Conservation (phyloP, 64 coral and sea anemone species). For the Trachythela sp. region DNA sequence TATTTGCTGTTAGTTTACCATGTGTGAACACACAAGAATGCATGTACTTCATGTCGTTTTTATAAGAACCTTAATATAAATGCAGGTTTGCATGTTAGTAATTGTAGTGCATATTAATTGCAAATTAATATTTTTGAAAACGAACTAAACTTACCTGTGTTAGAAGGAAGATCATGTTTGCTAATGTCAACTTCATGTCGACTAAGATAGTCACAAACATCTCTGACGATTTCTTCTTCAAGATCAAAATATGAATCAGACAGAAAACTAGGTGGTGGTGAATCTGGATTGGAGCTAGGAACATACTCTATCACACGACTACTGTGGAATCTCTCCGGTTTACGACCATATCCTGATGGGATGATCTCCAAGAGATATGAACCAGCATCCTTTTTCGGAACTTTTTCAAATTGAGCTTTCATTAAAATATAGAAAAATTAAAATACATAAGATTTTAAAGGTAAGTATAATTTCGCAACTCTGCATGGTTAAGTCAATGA, state of each 20-base stretch:
- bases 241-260: neutral
- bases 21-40: too few relatives aligned
- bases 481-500: too few relatives aligned
- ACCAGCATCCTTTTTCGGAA: neutral
- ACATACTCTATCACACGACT: neutral
- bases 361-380: neutral
- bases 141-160: neutral
- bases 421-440: neutral
- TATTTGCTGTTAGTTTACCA: too few relatives aligned
- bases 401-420: neutral
- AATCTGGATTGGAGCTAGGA: neutral
- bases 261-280: neutral
- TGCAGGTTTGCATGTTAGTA: too few relatives aligned
- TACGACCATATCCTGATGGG: neutral
- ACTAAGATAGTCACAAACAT: constrained; percentile 16
- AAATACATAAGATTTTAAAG: neutral
- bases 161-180: neutral
- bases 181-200: neutral
- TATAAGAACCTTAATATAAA: too few relatives aligned
- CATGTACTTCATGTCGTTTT: too few relatives aligned
- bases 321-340: neutral
- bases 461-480: neutral
- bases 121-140: too few relatives aligned
- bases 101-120: too few relatives aligned
- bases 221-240: neutral